Evolutionary conservation across 92 coral and sea anemone genomes (phyloP).

Genomic region (Umimayanthus kanabou): DNA sequence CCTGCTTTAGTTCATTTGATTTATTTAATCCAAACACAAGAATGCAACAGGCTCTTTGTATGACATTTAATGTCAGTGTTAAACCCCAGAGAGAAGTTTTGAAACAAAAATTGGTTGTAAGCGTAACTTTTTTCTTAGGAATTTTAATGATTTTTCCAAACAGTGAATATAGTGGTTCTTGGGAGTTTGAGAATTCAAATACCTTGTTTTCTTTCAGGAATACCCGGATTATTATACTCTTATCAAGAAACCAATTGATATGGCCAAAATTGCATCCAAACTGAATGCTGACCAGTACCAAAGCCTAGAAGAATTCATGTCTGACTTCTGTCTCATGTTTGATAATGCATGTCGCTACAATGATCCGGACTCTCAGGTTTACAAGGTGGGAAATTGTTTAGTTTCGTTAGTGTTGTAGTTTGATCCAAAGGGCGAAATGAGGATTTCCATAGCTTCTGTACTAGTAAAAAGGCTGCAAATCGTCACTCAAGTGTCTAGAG

Average conservation of each 20-base stretch:
- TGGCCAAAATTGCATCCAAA: constrained; percentile 95
- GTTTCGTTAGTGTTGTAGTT: not conserved
- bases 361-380: constrained; percentile 98
- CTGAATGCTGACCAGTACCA: constrained; percentile 93
- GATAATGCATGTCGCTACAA: constrained; percentile 98
- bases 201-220: constrained; percentile 55
- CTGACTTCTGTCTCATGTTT: constrained; percentile 97
- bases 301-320: constrained; percentile 87
- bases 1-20: too few species aligned
- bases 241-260: constrained; percentile 97
- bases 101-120: too few species aligned
- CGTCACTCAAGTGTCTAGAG: too few species aligned
- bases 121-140: too few species aligned
- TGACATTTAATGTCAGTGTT: too few species aligned
- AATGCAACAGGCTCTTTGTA: too few species aligned
- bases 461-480: too few species aligned
- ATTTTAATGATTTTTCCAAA: too few species aligned
- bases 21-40: too few species aligned
- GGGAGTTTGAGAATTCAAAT: too few species aligned
- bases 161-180: not conserved
- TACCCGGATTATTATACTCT: constrained; percentile 97
- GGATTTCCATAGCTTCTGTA: too few species aligned
- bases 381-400: constrained; percentile 65
- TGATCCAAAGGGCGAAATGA: not conserved
- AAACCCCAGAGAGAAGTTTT: too few species aligned